Conservation (phyloP, 2,888 invertebrate genomes). For the Synanthedon vespiformis region DNA sequence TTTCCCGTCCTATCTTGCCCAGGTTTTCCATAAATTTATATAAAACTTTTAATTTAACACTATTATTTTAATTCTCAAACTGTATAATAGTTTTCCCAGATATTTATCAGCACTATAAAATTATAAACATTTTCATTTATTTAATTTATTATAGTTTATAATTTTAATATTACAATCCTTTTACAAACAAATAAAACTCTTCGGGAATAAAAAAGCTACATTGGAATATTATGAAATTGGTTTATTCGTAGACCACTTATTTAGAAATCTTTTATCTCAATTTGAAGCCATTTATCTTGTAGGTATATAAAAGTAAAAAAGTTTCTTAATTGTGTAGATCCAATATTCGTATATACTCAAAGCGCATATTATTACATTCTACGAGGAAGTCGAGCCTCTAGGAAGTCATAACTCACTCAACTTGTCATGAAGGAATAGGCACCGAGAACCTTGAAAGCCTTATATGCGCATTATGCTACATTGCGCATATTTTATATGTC, state of each 20-base stretch:
- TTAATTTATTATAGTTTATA: background rate
- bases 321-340: too few species aligned
- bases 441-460: too few species aligned
- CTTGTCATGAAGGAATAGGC: constrained; percentile 14
- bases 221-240: background rate
- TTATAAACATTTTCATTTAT: background rate
- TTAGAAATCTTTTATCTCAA: background rate
- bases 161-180: background rate
- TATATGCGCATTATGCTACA: too few species aligned
- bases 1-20: too few species aligned
- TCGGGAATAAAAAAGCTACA: background rate
- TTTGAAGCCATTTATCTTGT: background rate
- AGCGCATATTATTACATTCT: constrained; percentile 1
- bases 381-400: constrained; percentile 8
- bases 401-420: constrained; percentile 20
- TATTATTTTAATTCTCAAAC: too few species aligned
- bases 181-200: background rate
- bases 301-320: background rate
- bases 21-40: too few species aligned
- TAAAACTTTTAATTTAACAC: too few species aligned
- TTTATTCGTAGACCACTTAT: background rate
- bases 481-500: too few species aligned
- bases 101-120: background rate
- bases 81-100: too few species aligned
- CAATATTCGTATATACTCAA: too few species aligned